phyloP scores from a whole-genome alignment of 1,140 invertebrate genomes.

The Mactra quadrangularis region DNA sequence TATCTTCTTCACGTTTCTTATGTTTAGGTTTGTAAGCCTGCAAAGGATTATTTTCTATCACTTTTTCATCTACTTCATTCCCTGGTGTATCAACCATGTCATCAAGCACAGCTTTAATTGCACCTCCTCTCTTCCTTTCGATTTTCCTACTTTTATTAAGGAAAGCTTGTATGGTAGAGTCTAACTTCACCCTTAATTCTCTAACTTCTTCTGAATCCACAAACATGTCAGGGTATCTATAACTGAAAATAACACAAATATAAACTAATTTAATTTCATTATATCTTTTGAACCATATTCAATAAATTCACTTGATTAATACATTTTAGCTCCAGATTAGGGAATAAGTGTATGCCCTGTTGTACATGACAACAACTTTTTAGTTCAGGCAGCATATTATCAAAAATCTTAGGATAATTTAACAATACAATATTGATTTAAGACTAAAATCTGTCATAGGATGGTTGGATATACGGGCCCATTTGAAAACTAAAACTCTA shows the following conservation, averaged over 20 bases:
- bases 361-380: too few species aligned
- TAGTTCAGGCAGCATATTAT: too few species aligned
- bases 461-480: too few species aligned
- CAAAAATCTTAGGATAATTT: too few species aligned
- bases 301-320: too few species aligned
- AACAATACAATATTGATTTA: too few species aligned
- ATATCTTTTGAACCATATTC: too few species aligned
- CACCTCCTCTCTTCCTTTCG: background rate
- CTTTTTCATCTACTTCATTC: background rate
- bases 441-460: too few species aligned
- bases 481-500: too few species aligned
- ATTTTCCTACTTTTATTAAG: background rate
- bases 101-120: background rate
- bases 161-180: slow-evolving; percentile 16
- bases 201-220: slow-evolving; percentile 23
- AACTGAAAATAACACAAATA: background rate
- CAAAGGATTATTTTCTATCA: slow-evolving; percentile 13
- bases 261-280: too few species aligned
- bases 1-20: background rate
- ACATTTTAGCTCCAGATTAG: too few species aligned
- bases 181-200: slow-evolving; percentile 3
- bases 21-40: slow-evolving; percentile 18
- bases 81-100: background rate
- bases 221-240: slow-evolving; percentile 35
- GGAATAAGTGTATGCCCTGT: too few species aligned